These are phyloP conservation scores for Bothrops alternatus DNA, from an alignment of 2,797 vertebrate species.

Conservation along the genomic window DNA sequence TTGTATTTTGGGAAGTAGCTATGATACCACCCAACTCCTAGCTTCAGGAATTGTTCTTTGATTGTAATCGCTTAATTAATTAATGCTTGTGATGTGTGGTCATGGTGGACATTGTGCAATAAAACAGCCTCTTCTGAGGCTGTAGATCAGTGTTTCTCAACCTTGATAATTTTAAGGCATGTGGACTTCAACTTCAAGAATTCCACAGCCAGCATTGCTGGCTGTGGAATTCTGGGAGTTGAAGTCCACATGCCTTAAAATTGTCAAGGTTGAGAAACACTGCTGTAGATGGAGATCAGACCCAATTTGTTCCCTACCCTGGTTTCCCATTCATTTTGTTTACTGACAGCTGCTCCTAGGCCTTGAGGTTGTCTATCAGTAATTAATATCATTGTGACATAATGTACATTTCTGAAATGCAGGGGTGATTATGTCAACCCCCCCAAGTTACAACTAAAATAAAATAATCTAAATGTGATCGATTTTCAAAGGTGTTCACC, in stretches of 20 bases:
- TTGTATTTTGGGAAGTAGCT: background rate
- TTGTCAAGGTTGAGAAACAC: too few species aligned
- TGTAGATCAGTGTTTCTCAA: too few species aligned
- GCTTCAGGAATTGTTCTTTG: background rate
- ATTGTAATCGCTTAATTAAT: background rate
- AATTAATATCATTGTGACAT: background rate
- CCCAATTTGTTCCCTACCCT: background rate
- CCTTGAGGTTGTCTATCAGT: background rate
- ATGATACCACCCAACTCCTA: background rate
- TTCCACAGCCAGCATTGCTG: too few species aligned
- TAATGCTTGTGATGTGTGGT: background rate
- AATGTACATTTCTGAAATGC: background rate
- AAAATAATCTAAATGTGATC: background rate
- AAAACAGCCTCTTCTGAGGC: background rate
- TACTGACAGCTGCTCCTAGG: background rate
- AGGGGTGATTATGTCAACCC: background rate
- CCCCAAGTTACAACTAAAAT: background rate
- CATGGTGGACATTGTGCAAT: background rate
- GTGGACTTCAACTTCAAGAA: too few species aligned
- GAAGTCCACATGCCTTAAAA: too few species aligned
- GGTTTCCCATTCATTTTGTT: background rate
- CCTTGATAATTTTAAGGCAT: too few species aligned
- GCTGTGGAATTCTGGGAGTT: too few species aligned
- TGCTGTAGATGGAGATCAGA: too few species aligned
- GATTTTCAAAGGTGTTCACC: constrained; percentile 78